Conservation (phyloP, 2,113 vertebrate genomes). For the Tetrax tetrax region DNA sequence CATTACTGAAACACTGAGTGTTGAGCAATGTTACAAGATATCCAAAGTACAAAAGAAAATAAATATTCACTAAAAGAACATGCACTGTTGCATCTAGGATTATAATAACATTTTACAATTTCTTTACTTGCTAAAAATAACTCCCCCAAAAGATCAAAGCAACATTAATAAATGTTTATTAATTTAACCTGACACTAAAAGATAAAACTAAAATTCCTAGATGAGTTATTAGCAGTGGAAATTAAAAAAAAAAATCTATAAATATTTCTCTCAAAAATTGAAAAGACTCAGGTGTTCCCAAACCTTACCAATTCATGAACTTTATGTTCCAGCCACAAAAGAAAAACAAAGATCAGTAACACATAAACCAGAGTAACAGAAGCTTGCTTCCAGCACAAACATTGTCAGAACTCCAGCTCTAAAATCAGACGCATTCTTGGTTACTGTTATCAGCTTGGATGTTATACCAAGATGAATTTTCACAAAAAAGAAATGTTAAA, state of each 20-base stretch:
- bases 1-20: neutral
- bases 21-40: neutral
- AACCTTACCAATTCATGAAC: neutral
- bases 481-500: neutral
- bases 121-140: neutral
- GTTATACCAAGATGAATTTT: neutral
- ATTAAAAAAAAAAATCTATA: neutral
- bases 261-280: neutral
- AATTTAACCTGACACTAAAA: neutral
- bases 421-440: neutral
- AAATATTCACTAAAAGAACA: neutral
- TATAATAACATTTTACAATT: neutral
- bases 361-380: neutral
- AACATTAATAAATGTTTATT: neutral
- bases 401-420: neutral
- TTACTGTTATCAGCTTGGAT: neutral
- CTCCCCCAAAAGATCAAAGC: neutral
- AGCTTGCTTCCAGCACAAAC: constrained; percentile 21
- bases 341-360: neutral
- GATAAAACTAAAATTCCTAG: neutral
- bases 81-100: neutral
- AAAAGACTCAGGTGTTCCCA: constrained; percentile 7
- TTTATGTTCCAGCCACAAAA: neutral
- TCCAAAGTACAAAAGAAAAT: neutral
- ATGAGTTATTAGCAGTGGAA: neutral